These are phyloP conservation scores for Catostomus latipinnis DNA, from an alignment of 2,797 vertebrate genomes.

Conservation along the genomic window DNA sequence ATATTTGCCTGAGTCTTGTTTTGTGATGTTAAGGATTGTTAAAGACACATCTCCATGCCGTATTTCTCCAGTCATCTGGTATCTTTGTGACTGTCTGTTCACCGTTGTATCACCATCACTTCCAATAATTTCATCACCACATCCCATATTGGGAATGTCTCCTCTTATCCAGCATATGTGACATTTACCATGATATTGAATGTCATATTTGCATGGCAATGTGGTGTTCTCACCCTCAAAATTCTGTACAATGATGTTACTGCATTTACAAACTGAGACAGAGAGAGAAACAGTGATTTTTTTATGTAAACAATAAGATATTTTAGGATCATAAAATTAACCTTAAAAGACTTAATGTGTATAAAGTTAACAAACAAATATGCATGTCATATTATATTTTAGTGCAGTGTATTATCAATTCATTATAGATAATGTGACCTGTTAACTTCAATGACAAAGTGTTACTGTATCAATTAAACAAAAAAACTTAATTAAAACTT, in stretches of 20 bases:
- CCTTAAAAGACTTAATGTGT: too few relatives aligned
- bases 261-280: constrained; percentile 54
- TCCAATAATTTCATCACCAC: constrained; percentile 64
- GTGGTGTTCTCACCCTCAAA: constrained; percentile 68
- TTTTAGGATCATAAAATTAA: background rate
- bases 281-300: background rate
- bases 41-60: constrained; percentile 77
- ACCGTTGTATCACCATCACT: constrained; percentile 68
- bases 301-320: background rate
- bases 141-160: constrained; percentile 44
- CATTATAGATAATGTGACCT: too few relatives aligned
- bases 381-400: background rate
- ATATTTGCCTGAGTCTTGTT: constrained; percentile 77
- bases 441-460: background rate
- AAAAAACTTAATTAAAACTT: background rate
- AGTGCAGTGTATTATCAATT: background rate
- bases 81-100: constrained; percentile 62
- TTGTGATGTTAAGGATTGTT: constrained; percentile 68
- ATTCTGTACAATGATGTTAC: fast-evolving
- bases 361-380: background rate
- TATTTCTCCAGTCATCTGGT: constrained; percentile 72
- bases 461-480: background rate
- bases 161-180: constrained; percentile 80
- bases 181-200: fast-evolving
- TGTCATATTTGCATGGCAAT: constrained; percentile 76